Conservation (phyloP, 2,113 vertebrate genomes). For the Ibidorhyncha struthersii region DNA sequence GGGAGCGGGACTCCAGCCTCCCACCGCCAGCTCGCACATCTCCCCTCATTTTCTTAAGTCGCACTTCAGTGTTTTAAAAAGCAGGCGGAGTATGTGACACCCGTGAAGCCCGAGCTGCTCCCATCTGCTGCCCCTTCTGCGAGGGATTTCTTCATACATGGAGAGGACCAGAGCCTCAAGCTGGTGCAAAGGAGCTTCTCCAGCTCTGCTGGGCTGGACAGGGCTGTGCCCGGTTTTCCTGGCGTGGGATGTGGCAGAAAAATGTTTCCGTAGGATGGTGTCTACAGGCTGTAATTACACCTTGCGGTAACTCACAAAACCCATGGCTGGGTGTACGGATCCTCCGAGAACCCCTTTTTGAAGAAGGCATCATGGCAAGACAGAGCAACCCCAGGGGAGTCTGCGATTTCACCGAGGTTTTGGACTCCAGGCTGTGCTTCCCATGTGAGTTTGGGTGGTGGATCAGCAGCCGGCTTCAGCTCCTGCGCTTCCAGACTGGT, state of each 20-base stretch:
- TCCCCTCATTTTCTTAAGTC: background rate
- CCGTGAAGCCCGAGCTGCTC: background rate
- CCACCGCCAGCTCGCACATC: background rate
- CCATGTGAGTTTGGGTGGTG: fast-evolving
- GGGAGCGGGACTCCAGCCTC: background rate
- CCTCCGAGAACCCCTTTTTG: fast-evolving
- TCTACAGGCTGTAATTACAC: too few species aligned
- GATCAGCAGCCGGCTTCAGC: background rate
- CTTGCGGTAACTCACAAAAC: background rate
- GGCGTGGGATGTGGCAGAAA: background rate
- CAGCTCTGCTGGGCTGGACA: background rate
- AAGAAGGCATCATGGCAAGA: fast-evolving
- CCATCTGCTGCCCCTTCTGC: slow-evolving; percentile 33
- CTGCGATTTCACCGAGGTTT: background rate
- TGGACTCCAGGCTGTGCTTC: background rate
- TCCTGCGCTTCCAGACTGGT: fast-evolving
- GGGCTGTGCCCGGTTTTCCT: background rate
- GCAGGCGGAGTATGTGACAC: background rate
- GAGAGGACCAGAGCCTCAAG: background rate
- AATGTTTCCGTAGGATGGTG: background rate
- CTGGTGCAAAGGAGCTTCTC: background rate
- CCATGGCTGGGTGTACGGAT: fast-evolving
- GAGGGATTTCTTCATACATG: background rate
- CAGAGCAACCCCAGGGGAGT: background rate
- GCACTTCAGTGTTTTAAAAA: background rate